Conservation (phyloP, 2,797 vertebrate genomes). For the Bryconaethiops microstoma region DNA sequence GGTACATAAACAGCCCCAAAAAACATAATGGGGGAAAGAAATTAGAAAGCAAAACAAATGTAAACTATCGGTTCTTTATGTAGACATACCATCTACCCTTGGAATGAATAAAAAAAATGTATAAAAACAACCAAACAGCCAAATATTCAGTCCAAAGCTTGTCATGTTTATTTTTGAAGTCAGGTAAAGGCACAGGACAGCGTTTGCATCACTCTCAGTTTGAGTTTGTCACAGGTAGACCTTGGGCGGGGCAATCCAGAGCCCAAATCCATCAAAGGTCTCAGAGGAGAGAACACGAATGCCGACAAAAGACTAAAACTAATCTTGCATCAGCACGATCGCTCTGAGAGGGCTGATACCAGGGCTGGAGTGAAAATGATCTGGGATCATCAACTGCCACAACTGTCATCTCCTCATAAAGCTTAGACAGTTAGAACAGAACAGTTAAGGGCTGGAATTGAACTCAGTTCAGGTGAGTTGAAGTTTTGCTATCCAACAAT, state of each 20-base stretch:
- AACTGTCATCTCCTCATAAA: background rate
- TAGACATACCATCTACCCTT: background rate
- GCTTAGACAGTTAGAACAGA: background rate
- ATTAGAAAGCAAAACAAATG: background rate
- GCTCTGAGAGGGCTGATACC: background rate
- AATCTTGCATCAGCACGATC: background rate
- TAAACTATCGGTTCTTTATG: background rate
- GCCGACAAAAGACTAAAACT: background rate
- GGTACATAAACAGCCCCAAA: too few relatives aligned
- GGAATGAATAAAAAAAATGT: background rate
- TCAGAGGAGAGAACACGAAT: background rate
- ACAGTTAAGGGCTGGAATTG: background rate
- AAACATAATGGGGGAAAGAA: background rate
- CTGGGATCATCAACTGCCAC: background rate
- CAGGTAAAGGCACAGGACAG: slow-evolving; percentile 63
- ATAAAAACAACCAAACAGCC: background rate
- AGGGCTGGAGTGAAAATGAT: background rate
- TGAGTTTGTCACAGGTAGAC: background rate
- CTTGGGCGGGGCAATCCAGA: slow-evolving; percentile 16
- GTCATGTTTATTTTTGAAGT: slow-evolving; percentile 63
- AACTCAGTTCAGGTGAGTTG: background rate
- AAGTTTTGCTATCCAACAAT: background rate
- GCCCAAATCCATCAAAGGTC: background rate
- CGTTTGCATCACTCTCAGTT: slow-evolving; percentile 35
- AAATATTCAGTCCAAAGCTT: slow-evolving; percentile 10